A percentile compares a stretch with the other conserved stretches of the same genome.
phyloP scores from a whole-genome alignment of 1,140 invertebrate species.

The Melipona quadrifasciata region DNA sequence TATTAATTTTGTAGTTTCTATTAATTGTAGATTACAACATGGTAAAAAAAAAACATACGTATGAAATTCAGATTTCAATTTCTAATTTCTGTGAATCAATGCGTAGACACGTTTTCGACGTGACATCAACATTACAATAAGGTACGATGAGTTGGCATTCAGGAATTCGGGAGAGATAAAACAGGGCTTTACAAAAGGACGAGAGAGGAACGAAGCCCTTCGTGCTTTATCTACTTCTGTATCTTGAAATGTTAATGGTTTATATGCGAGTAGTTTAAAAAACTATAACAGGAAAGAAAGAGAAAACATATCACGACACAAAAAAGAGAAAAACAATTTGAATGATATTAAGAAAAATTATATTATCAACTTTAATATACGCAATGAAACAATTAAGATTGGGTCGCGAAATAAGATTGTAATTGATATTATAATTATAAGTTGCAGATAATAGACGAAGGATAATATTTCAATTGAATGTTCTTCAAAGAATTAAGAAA shows the following conservation, averaged over 20 bases:
- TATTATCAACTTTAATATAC: not conserved
- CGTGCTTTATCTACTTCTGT: conserved; percentile 41
- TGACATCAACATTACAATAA: conserved; percentile 56
- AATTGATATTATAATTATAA: not conserved
- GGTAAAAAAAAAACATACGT: not conserved
- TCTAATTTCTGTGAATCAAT: conserved; percentile 35
- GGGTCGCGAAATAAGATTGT: not conserved
- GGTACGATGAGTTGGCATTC: conserved; percentile 50
- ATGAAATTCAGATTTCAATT: not conserved
- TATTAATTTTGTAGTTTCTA: not conserved
- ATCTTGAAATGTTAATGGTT: conserved; percentile 14
- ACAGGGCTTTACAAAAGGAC: conserved; percentile 11
- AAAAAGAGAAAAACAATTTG: not conserved
- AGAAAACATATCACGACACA: not conserved
- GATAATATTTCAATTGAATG: not conserved
- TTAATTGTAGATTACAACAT: not conserved
- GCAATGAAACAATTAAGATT: not conserved
- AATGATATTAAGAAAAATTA: no score
- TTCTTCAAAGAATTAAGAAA: no score
- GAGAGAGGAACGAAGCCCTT: conserved; percentile 2
- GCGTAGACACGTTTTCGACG: conserved; percentile 30
- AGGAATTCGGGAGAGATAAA: conserved; percentile 57
- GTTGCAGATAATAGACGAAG: not conserved
- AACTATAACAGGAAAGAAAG: not conserved
- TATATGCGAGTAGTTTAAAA: not conserved